Evolutionary conservation across 2,888 invertebrate genomes (phyloP).

Genomic region (Agapostemon virescens): DNA sequence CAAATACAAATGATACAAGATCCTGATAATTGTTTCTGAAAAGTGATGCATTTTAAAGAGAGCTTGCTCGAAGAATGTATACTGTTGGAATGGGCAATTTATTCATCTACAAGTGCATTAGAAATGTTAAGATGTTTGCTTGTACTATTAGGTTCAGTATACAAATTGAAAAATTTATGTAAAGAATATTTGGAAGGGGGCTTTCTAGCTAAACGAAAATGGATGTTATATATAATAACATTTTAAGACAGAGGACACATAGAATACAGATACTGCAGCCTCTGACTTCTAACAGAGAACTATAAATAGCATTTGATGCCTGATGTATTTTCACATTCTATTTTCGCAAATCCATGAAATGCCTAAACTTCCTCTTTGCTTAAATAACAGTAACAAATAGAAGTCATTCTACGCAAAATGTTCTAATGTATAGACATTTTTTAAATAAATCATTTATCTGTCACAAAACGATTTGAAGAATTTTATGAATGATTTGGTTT

Average conservation of each 20-base stretch:
- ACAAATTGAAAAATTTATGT: constrained; percentile 23
- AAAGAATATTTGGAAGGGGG: constrained; percentile 51
- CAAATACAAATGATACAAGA: neutral
- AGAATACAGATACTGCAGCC: constrained; percentile 69
- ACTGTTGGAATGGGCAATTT: neutral
- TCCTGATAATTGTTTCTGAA: too few relatives aligned
- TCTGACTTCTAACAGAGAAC: constrained; percentile 77
- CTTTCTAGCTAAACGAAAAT: constrained; percentile 41
- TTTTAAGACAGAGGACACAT: constrained; percentile 70
- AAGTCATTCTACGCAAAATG: constrained; percentile 40
- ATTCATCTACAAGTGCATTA: constrained; percentile 5
- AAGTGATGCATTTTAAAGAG: neutral
- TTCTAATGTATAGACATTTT: neutral
- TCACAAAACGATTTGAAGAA: neutral
- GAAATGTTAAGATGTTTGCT: constrained; percentile 12
- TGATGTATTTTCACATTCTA: constrained; percentile 77
- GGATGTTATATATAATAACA: constrained; percentile 71
- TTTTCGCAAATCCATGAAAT: constrained; percentile 75
- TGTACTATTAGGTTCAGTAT: constrained; percentile 9
- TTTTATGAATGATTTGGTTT: constrained; percentile 20
- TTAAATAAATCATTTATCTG: neutral
- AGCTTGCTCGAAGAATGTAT: neutral
- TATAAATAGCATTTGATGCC: constrained; percentile 78
- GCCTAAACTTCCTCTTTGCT: constrained; percentile 63
- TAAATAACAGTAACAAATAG: constrained; percentile 60